Conservation (phyloP, 1,140 invertebrate species). For the Pseudomyrmex dendroicus region DNA sequence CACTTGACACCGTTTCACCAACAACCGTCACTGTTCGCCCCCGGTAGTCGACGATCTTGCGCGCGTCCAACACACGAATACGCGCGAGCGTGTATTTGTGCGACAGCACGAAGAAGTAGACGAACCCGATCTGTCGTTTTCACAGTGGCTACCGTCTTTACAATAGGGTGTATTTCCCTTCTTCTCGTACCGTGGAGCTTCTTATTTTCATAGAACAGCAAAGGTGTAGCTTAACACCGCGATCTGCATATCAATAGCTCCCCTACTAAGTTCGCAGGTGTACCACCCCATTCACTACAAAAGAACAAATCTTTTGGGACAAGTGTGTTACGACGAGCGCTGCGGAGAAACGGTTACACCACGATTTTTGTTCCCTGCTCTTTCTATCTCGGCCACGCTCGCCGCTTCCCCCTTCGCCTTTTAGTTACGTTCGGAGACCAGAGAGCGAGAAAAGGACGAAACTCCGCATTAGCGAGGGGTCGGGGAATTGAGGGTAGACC, state of each 20-base stretch:
- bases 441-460: conserved; percentile 27
- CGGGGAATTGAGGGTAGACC: conserved; percentile 72
- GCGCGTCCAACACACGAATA: too few relatives aligned
- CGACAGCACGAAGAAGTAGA: conserved; percentile 29
- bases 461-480: conserved; percentile 77
- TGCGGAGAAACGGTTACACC: conserved; percentile 83
- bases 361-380: conserved; percentile 77
- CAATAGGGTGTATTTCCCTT: conserved; percentile 66
- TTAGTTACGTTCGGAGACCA: conserved; percentile 49
- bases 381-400: conserved; percentile 51
- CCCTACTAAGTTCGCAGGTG: conserved; percentile 82
- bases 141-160: conserved; percentile 34
- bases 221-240: conserved; percentile 82
- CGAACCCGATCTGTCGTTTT: conserved; percentile 20
- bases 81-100: not conserved
- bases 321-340: conserved; percentile 80
- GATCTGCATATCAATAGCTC: conserved; percentile 83
- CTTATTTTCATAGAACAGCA: conserved; percentile 78
- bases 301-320: conserved; percentile 78
- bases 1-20: conserved; percentile 53
- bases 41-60: conserved; percentile 19
- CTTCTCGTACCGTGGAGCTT: conserved; percentile 51
- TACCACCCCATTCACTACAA: conserved; percentile 79
- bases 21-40: conserved; percentile 44
- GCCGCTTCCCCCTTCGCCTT: conserved; percentile 39